A percentile compares a stretch with the other conserved stretches of the same genome.
Conservation (phyloP, 2,888 invertebrate genomes). For the Sinodicranocentrus sp. region DNA sequence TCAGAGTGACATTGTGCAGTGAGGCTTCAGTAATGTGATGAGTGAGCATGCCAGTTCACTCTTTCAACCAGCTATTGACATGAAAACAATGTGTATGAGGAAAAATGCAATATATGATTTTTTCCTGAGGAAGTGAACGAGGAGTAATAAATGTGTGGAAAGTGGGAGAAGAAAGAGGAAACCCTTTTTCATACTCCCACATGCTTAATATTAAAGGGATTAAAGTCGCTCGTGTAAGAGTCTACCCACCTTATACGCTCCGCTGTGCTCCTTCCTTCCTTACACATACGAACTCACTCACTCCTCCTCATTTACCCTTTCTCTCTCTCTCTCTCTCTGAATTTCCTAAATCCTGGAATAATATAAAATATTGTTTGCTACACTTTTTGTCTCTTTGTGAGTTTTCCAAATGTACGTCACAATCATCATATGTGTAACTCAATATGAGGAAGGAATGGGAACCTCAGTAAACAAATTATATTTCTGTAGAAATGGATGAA, state of each 20-base stretch:
- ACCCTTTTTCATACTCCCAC: slow-evolving; percentile 14
- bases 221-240: too few species aligned
- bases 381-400: too few species aligned
- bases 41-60: neutral
- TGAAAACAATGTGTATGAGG: neutral
- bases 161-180: neutral
- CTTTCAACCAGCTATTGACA: slow-evolving; percentile 15
- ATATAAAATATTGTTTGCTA: neutral
- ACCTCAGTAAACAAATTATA: slow-evolving; percentile 8
- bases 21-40: neutral
- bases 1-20: neutral
- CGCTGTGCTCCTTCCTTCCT: too few species aligned
- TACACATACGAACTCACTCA: too few species aligned
- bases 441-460: slow-evolving; percentile 16
- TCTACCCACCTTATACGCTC: neutral
- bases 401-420: neutral
- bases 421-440: neutral
- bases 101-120: neutral
- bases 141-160: neutral
- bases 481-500: neutral
- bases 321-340: neutral
- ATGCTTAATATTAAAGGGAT: neutral
- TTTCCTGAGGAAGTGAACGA: neutral
- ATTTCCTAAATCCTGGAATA: slow-evolving; percentile 18
- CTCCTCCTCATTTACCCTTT: neutral